A percentile compares a stretch with the other conserved stretches of the same genome.
Conservation (phyloP, 2,113 vertebrate genomes). For the Gambusia holbrooki region DNA sequence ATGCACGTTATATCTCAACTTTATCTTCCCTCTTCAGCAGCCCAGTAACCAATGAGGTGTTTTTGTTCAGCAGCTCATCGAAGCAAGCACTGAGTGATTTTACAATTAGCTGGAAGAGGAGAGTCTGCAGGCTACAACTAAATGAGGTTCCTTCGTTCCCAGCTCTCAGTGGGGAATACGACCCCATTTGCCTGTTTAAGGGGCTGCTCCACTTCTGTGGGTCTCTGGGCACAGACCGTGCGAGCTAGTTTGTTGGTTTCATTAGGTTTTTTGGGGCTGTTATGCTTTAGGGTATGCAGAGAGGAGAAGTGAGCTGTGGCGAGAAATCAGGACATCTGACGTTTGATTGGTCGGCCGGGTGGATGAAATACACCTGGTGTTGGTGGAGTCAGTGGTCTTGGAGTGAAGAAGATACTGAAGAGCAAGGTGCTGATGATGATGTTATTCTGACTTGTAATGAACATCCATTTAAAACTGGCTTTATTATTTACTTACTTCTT, state of each 20-base stretch:
- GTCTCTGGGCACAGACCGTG: slow-evolving; percentile 71
- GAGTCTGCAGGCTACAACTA: slow-evolving; percentile 78
- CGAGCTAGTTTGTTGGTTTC: slow-evolving; percentile 68
- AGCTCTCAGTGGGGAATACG: slow-evolving; percentile 80
- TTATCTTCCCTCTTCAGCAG: slow-evolving; percentile 41
- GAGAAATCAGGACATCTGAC: slow-evolving; percentile 57
- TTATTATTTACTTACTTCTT: slow-evolving; percentile 17
- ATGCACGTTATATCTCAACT: slow-evolving; percentile 18
- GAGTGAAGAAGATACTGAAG: slow-evolving; percentile 5
- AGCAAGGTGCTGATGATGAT: background rate
- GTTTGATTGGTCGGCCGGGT: slow-evolving; percentile 47
- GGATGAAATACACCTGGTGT: slow-evolving; percentile 36
- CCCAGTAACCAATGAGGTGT: slow-evolving; percentile 41
- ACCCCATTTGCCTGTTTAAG: slow-evolving; percentile 77
- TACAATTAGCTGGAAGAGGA: slow-evolving; percentile 43
- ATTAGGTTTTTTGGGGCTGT: slow-evolving; percentile 63
- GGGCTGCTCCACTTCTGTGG: slow-evolving; percentile 78
- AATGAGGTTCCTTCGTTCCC: slow-evolving; percentile 79
- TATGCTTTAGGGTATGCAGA: slow-evolving; percentile 70
- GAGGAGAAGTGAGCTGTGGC: slow-evolving; percentile 43
- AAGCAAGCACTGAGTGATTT: slow-evolving; percentile 53
- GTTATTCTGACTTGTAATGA: slow-evolving; percentile 18
- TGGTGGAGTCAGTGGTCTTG: slow-evolving; percentile 21
- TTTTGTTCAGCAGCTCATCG: slow-evolving; percentile 31
- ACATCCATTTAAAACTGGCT: slow-evolving; percentile 11